Evolutionary conservation across 2,797 vertebrate genomes (phyloP).

Genomic region (Miopithecus talapoin): DNA sequence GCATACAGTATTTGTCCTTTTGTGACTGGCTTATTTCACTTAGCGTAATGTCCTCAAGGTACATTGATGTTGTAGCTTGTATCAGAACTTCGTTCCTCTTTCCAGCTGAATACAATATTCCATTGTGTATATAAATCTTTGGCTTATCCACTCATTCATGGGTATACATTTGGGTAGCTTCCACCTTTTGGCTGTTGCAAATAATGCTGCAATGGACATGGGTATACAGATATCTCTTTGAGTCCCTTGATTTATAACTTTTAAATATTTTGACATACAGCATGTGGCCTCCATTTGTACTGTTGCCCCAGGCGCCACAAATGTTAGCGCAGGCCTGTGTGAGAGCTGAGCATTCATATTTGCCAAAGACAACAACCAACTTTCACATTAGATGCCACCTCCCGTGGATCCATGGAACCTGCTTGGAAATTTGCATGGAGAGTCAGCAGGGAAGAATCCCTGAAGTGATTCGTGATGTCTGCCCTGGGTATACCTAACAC

Average conservation of each 20-base stretch:
- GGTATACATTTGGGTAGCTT: not conserved
- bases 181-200: not conserved
- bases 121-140: not conserved
- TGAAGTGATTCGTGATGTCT: not conserved
- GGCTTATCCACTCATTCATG: not conserved
- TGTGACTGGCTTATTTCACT: not conserved
- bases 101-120: not conserved
- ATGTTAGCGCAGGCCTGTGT: not conserved
- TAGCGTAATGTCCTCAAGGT: not conserved
- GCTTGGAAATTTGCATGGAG: not conserved
- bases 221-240: not conserved
- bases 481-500: not conserved
- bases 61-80: not conserved
- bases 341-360: not conserved
- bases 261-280: constrained; percentile 21
- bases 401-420: not conserved
- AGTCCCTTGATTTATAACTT: not conserved
- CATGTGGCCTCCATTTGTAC: not conserved
- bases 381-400: not conserved
- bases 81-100: not conserved
- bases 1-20: not conserved
- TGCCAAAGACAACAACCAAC: not conserved
- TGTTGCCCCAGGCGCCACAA: not conserved
- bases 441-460: not conserved
- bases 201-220: not conserved